Evolutionary conservation across 2,797 vertebrate species (phyloP), one percentile per base, ranked within the genome.

Genomic region (Hypotaenidia philippensis): DNA sequence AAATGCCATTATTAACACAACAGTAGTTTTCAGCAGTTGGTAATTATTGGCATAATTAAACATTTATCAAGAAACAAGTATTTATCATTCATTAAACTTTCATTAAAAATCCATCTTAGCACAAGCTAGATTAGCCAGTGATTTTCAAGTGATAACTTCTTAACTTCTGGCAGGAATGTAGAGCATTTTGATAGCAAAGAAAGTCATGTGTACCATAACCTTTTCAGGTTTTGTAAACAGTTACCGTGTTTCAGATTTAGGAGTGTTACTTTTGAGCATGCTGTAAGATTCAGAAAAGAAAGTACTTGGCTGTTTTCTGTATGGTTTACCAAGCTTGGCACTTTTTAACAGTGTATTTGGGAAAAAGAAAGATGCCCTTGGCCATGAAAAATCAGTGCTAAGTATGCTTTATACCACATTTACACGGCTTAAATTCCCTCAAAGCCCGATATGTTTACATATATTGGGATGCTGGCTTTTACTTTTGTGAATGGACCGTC

Each of bases 1-100:
- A 98, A 97, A 98, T 97, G 98, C 97, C 98, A 98, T 98, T 98
- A 98, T 98, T 98, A 98, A 98, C 98, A 98, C 98, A 98, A 98
- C 98, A 98, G 98, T 98, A 96, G 97, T 98, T 98, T 98, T 98
- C 98, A 98, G 98, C 98, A 98, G 98, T 98, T 98, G 98, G 98
- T 98, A 98, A 98, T 98, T 98, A 98, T 98, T 98, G 98, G 98
- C 98, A 98, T 98, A 98, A 98, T 98, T 98, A 98, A 98, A 98
- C 98, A 98, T 98, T 98, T 98, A 98, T 98, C 98, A 98, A 98
- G 98, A 98, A 98, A 98, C 88, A 94, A 98, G 98, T 98, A 98
- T 98, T 98, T 98, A 98, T 98, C 98, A 98, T 98, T 98, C 98
- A 98, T 98, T 98, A 98, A 98, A 98, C 96, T 98, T 98, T 98